These are phyloP conservation scores for Indicator maculatus DNA, from an alignment of 2,113 vertebrate species.

Conservation along the genomic window DNA sequence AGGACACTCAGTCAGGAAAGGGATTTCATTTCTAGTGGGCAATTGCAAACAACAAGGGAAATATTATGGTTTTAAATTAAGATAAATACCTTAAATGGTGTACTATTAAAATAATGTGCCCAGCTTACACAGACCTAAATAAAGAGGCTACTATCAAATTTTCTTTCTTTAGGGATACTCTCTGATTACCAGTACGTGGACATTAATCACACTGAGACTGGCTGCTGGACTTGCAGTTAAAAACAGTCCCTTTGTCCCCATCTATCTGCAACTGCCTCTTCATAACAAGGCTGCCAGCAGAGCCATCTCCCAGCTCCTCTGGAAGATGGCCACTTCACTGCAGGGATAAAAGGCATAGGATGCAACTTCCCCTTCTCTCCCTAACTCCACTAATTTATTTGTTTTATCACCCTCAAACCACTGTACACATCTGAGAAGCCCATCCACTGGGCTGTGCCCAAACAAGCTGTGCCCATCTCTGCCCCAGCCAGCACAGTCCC, in stretches of 20 bases:
- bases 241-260: neutral
- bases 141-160: neutral
- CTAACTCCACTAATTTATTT: neutral
- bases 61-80: slow-evolving; percentile 67
- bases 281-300: neutral
- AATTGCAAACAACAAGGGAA: slow-evolving; percentile 63
- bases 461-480: accelerated
- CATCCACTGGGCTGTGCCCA: accelerated
- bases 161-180: neutral
- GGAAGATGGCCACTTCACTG: accelerated
- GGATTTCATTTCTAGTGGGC: slow-evolving; percentile 52
- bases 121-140: neutral
- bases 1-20: slow-evolving; percentile 3
- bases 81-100: slow-evolving; percentile 58
- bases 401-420: neutral
- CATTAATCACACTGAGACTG: slow-evolving; percentile 4
- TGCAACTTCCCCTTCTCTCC: neutral
- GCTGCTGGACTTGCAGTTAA: neutral
- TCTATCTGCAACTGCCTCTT: neutral
- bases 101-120: slow-evolving; percentile 50
- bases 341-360: neutral
- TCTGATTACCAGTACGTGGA: neutral
- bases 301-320: neutral
- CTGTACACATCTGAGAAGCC: accelerated
- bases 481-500: accelerated